phyloP scores from a whole-genome alignment of 2,797 vertebrate species.

The Phrynocephalus guinanensis region DNA sequence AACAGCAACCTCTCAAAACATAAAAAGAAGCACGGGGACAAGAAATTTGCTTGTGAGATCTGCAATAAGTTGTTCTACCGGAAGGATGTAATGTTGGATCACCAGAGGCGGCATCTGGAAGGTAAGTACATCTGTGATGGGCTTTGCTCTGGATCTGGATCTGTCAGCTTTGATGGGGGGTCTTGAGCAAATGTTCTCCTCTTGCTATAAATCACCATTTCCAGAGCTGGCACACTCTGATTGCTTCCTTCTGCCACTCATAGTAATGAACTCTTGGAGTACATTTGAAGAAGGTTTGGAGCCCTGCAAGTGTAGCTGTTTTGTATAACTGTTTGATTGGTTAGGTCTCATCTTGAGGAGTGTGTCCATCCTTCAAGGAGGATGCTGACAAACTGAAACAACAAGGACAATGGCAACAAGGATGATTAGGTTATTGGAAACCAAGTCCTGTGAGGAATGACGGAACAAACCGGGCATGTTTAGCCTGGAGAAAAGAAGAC shows the following conservation, averaged over 20 bases:
- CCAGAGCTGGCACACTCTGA: slow-evolving; percentile 6
- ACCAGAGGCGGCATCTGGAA: slow-evolving; percentile 92
- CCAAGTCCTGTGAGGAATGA: too few relatives aligned
- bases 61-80: slow-evolving; percentile 99
- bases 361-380: too few relatives aligned
- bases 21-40: slow-evolving; percentile 98
- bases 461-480: too few relatives aligned
- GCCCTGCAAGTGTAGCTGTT: background rate
- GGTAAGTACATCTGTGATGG: slow-evolving; percentile 77
- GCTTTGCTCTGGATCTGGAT: background rate
- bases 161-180: background rate
- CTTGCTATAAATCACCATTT: background rate
- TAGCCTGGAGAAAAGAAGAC: too few relatives aligned
- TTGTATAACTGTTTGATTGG: background rate
- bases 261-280: background rate
- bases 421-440: too few relatives aligned
- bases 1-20: slow-evolving; percentile 99
- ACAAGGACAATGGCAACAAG: too few relatives aligned
- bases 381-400: too few relatives aligned
- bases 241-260: background rate
- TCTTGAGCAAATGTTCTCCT: slow-evolving; percentile 24
- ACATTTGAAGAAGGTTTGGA: background rate
- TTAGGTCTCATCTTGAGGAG: too few relatives aligned
- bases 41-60: slow-evolving; percentile 95
- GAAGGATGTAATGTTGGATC: slow-evolving; percentile 98